Evolutionary conservation across 1,140 invertebrate genomes (phyloP).

Genomic region (Triops cancriformis): DNA sequence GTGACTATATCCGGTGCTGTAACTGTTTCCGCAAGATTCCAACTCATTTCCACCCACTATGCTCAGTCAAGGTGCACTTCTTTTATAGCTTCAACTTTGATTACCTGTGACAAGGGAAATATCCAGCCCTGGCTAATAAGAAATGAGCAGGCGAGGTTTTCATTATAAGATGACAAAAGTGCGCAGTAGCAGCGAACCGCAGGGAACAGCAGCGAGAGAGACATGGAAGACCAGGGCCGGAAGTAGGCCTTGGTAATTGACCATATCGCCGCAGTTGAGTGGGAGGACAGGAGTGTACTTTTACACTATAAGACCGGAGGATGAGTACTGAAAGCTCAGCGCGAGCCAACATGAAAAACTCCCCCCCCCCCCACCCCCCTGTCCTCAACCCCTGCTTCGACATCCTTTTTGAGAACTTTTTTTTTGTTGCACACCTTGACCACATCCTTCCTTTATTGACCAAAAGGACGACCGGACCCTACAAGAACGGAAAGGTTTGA

Average conservation of each 20-base stretch:
- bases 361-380: neutral
- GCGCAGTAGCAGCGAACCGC: no score
- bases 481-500: neutral
- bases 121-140: no score
- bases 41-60: neutral
- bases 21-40: neutral
- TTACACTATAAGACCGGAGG: neutral
- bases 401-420: neutral
- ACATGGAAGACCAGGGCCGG: neutral
- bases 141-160: no score
- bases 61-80: neutral
- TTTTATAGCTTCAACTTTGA: neutral
- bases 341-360: constrained; percentile 2
- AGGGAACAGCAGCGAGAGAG: neutral
- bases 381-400: neutral
- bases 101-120: neutral
- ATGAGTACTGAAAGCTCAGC: constrained; percentile 3
- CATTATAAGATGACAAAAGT: no score
- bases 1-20: neutral
- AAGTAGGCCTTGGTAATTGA: neutral
- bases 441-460: constrained; percentile 10
- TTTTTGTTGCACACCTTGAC: neutral
- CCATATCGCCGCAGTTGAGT: neutral
- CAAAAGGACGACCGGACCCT: neutral
- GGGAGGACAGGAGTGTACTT: neutral